A percentile compares a stretch with the other conserved stretches of the same genome.
Conservation (phyloP, 2,888 invertebrate genomes). For the Lymantria monacha region DNA sequence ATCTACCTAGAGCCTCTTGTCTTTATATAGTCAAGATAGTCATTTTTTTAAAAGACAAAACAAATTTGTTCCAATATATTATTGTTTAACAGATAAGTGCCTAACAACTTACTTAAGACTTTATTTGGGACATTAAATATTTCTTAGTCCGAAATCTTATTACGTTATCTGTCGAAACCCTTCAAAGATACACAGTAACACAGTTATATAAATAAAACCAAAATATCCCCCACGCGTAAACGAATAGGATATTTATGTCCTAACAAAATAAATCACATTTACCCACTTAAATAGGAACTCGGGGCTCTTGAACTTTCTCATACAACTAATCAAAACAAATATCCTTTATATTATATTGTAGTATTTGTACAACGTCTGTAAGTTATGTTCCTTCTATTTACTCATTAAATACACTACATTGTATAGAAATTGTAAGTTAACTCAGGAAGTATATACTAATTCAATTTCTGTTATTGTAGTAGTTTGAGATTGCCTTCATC, state of each 20-base stretch:
- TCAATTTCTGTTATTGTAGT: neutral
- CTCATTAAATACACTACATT: neutral
- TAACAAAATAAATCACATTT: slow-evolving; percentile 43
- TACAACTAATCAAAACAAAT: slow-evolving; percentile 41
- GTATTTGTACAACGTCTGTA: neutral
- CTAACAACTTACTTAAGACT: no score
- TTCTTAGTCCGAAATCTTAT: no score
- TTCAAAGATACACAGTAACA: neutral
- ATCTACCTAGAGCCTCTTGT: no score
- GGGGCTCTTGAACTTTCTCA: slow-evolving; percentile 25
- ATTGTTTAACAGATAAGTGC: no score
- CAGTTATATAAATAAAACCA: slow-evolving; percentile 9
- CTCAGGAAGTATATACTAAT: neutral
- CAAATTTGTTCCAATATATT: no score
- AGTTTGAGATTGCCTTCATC: neutral
- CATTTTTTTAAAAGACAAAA: no score
- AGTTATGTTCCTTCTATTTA: neutral
- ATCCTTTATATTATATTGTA: slow-evolving; percentile 27
- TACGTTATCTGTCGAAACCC: no score
- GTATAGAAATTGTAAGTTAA: neutral
- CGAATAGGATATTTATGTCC: slow-evolving; percentile 13
- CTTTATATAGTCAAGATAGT: no score
- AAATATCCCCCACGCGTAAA: slow-evolving; percentile 3
- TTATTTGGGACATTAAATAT: no score
- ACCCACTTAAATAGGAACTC: slow-evolving; percentile 34